Base-by-base conservation (phyloP, 2,113 vertebrate species). In the Thamnaconus septentrionalis region DNA sequence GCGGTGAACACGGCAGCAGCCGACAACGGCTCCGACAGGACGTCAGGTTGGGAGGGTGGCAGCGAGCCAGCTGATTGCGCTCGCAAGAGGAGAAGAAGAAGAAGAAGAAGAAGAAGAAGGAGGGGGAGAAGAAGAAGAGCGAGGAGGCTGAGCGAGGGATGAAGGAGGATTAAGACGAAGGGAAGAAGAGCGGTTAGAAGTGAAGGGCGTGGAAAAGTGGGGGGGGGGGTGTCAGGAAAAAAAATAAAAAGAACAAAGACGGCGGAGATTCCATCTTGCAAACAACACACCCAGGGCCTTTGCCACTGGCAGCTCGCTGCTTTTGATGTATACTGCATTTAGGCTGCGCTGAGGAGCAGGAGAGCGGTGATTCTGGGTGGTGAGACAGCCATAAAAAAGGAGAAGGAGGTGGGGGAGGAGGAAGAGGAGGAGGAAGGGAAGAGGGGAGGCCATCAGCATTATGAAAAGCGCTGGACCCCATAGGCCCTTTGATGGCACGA, bases 401-500 rank as follows among this genome's bases (percentile, higher is more conserved):
- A 31, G 18, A 31, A 31, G 18, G 18, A 31, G 18, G 18, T 31
- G 18, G 18, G 18, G 18, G 18, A 31, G 18, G 18, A 31, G 18
- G 18, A 31, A 2, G 18, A 31, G 55, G 18, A 31, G 18, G 18
- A 31, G 18, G 18, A 31, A 31, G 18, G 60, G 58, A 48, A 61
- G 69, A 60, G 66, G 66, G 65, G 57, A 83, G 86, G 84, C 83
- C 80, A 81, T 87, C 73, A 83, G 80, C 83, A 78, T 80, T 78
- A 82, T 87, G 81, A 85, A 64, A 87, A 86, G 79, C 87, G 82
- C 73, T 67, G 76, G 71, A 76, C 76, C 82, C 76, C 78, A 84
- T 82, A 89, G 87, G 78, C 80, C 77, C 82, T 87, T 83, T 81
- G 76, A 90, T 91, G 88, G 89, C 73, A 64, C 81, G 73, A 74